A percentile compares a stretch with the other conserved stretches of the same genome.
These are phyloP conservation scores for Cheumatopsyche charites DNA, from an alignment of 1,140 invertebrate genomes.

Conservation along the genomic window DNA sequence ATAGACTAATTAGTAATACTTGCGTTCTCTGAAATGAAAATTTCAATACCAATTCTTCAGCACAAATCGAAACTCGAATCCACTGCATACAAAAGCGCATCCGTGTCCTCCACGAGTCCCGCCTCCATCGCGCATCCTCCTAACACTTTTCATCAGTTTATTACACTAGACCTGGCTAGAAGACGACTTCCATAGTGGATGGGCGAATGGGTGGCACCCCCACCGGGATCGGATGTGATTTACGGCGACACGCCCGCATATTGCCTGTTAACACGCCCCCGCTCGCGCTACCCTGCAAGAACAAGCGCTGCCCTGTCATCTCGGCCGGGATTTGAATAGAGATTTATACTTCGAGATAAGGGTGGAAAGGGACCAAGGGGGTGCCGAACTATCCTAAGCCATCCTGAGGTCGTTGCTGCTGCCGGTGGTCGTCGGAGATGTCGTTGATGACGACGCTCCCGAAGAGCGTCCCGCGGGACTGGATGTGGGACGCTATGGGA, in stretches of 20 bases:
- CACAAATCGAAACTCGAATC: no score
- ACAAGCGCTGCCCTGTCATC: conserved; percentile 39
- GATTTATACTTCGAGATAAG: conserved; percentile 41
- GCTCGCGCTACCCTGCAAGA: conserved; percentile 28
- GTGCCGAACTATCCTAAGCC: conserved; percentile 20
- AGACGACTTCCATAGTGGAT: no score
- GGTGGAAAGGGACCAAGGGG: not conserved
- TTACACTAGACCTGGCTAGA: conserved; percentile 23
- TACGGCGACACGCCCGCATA: conserved; percentile 44
- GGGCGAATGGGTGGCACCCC: conserved; percentile 8
- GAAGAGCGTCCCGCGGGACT: no score
- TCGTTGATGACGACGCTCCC: no score
- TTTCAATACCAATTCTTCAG: no score
- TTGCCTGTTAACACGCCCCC: conserved; percentile 43
- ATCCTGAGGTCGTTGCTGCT: no score
- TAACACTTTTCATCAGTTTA: conserved; percentile 42
- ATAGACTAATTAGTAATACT: no score
- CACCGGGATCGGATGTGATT: conserved; percentile 44
- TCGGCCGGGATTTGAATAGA: conserved; percentile 43
- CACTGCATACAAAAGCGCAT: no score
- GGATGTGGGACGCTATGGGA: no score
- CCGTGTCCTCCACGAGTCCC: conserved; percentile 4
- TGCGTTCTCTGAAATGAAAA: no score
- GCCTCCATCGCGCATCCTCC: conserved; percentile 31
- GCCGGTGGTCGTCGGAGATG: no score